Conservation (phyloP, 2,113 vertebrate species). For the Dromaius novaehollandiae region DNA sequence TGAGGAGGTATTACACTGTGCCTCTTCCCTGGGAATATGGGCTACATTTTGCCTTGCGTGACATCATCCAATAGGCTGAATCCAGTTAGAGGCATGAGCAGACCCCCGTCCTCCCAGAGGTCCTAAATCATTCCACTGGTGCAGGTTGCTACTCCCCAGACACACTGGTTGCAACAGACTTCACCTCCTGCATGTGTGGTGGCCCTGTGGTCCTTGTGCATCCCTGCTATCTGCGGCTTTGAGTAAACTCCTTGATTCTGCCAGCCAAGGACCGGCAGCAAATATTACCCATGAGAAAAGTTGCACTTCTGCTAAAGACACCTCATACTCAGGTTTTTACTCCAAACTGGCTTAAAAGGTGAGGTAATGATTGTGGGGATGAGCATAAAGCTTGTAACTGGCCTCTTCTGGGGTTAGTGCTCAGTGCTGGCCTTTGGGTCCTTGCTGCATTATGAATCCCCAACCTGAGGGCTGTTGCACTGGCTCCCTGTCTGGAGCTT, state of each 20-base stretch:
- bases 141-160: not conserved
- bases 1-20: not conserved
- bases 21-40: not conserved
- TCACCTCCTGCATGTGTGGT: not conserved
- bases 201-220: rapidly evolving
- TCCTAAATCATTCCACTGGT: not conserved
- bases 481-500: not conserved
- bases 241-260: not conserved
- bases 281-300: not conserved
- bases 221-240: not conserved
- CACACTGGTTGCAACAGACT: not conserved
- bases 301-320: not conserved
- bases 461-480: not conserved
- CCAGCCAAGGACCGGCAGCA: not conserved
- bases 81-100: not conserved
- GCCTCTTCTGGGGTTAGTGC: not conserved
- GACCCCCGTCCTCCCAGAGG: not conserved
- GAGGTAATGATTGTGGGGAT: not conserved
- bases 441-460: not conserved
- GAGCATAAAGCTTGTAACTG: not conserved
- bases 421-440: not conserved
- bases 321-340: not conserved
- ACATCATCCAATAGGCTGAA: not conserved
- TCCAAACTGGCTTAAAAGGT: not conserved
- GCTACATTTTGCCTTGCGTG: not conserved